phyloP scores from a whole-genome alignment of 2,797 vertebrate species.

The Eptatretus atami region DNA sequence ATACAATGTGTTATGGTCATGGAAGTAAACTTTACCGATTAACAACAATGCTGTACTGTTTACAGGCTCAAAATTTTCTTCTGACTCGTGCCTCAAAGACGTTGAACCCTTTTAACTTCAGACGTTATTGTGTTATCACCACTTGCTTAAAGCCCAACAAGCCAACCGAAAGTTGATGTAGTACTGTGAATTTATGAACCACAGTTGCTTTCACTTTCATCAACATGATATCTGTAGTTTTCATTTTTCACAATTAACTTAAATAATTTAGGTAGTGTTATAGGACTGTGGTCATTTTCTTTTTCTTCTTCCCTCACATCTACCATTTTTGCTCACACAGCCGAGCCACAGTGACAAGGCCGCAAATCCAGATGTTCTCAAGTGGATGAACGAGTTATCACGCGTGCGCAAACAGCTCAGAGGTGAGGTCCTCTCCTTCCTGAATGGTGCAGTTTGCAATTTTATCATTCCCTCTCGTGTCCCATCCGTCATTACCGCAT shows the following conservation, averaged over 20 bases:
- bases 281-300: neutral
- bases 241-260: conserved; percentile 1
- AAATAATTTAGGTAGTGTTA: neutral
- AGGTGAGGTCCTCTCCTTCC: conserved; percentile 22
- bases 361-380: conserved; percentile 57
- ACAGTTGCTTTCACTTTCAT: too few species aligned
- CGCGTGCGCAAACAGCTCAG: conserved; percentile 75
- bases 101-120: too few species aligned
- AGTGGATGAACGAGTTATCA: conserved; percentile 72
- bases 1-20: too few species aligned
- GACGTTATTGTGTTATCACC: too few species aligned
- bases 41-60: too few species aligned
- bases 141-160: too few species aligned
- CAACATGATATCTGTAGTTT: neutral
- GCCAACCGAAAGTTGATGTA: too few species aligned
- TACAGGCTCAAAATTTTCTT: too few species aligned
- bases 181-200: too few species aligned
- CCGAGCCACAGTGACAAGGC: conserved; percentile 84
- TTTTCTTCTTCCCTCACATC: neutral
- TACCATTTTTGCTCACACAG: conserved; percentile 15
- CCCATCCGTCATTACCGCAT: neutral
- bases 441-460: neutral
- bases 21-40: too few species aligned
- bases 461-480: neutral
- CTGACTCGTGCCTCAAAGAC: too few species aligned